Base-by-base conservation (phyloP, 2,797 vertebrate genomes). In the Cetoscarus ocellatus region DNA sequence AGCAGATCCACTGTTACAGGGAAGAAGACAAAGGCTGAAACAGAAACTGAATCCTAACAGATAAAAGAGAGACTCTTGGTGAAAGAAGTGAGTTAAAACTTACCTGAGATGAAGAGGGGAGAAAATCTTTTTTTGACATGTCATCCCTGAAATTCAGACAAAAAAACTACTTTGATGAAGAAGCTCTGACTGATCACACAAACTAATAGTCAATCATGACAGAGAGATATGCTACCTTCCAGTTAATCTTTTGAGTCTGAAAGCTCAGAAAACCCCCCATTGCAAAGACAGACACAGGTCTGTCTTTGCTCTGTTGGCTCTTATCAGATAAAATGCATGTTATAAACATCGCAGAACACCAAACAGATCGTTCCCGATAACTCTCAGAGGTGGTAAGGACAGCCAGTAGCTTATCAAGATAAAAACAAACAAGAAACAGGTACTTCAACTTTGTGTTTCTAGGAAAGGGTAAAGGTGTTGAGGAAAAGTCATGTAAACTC, bases 101-200 rank as follows among this genome's bases (percentile, higher is more conserved):
- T 82, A 92, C 93, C 88, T 81, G 78, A 38, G 52, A 50, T 68
- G 60, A 43, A 60, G 67, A 79, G 61, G 53, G 39, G 36, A 38
- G 54, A 27, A 52, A 58, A 10, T 82, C 63, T 51, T 80, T 83
- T 73, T 73, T 83, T 61, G 79, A 70, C 42, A 50, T 52, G 9
- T 83, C 76, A 53, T 74, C 85, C 79, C 93, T 93, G 70, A 70
- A 82, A 82, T 62, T 36, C 8, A 35, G 10, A 77, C 3, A 67
- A n/a, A 73, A 45, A 61, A 77, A 47, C 3, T 2, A 51, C 0
- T n/a, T 78, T 0, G 67, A 53, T 17, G 55, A 64, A 60, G 34
- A 69, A 39, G 2, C 27, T 51, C 35, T 34, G 18, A 45, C 12
- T 17, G 10, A 53, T 39, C 18, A 53, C 27, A 34, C 17, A n/a